Base-by-base conservation (phyloP, 2,797 vertebrate genomes). In the Chaetodon trifasciatus region DNA sequence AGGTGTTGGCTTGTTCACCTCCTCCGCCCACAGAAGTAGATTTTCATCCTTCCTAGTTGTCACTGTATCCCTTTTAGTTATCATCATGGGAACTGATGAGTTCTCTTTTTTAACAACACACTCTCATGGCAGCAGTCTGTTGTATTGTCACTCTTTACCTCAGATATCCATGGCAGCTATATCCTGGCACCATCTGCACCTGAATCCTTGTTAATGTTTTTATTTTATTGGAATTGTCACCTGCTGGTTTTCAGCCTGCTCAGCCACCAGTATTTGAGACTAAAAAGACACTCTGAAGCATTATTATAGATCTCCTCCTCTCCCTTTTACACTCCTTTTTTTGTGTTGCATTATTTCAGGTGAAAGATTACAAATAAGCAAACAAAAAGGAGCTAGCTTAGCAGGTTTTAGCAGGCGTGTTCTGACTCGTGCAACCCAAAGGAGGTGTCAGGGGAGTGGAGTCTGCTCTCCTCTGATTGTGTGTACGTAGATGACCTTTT, bases 41-140 rank as follows among this genome's bases (percentile, higher is more conserved):
- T n/a, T 28, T 60, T 49, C 6, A 46, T 58, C 46, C 40, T 68
- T 72, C 17, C 9, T 28, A 40, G 2, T 62, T 84, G 52, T 67
- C 35, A 50, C 15, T 46, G 35, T 58, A 32, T 23, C 8, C 23
- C 16, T 61, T 56, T 67, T 52, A n/a, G 57, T 66, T 74, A 37
- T 66, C 23, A 78, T 52, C 13, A 53, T 32, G 60, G 61, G 70
- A 78, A 76, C 16, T 70, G 8, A 24, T 61, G 28, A 73, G n/a
- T 85, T 86, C 69, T 72, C 21, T 46, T 57, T 80, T 77, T 76
- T 79, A 19, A 53, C 28, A 21, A 23, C 40, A n/a, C 13, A 50
- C 13, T 73, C 50, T 61, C 72, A 69, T 79, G 58, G 39, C 28
- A 86, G 83, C 56, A 74, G 28, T 47, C 50, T 4, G 64, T 70